Base-by-base conservation (phyloP, 2,888 invertebrate genomes). In the Cancer borealis region DNA sequence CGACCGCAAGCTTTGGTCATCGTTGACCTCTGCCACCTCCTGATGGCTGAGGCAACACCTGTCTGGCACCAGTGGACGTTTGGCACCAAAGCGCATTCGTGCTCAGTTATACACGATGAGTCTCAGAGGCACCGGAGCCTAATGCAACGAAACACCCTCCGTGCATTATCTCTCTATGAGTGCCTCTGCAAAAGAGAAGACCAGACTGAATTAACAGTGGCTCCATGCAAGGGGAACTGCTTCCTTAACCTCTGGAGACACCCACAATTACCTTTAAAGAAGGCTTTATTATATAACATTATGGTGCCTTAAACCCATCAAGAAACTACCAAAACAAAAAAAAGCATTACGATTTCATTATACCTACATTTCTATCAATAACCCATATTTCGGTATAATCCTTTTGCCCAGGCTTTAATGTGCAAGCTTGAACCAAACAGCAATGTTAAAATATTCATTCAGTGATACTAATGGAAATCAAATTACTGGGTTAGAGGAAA, bases 151-250 rank as follows among this genome's bases (percentile, higher is more conserved):
- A 94, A 94, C 94, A 94, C 93, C 95, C 94, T 95, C 94, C 95
- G 95, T 95, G 95, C 95, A 95, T 95, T 95, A 95, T 95, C 95
- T 94, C 95, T 92, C 92, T 92, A 93, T 95, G 91, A 95, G 95
- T 95, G 95, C 95, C 95, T 95, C 95, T 95, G 95, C 92, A 95
- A 95, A 95, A 95, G 94, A 95, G 93, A 95, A 95, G 94, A 95
- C 95, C 95, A 95, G 95, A 95, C 95, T 95, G 92, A 94, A 95
- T 95, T 95, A 95, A 93, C 92, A 95, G 95, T 95, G 95, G 95
- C 93, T 95, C 95, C 95, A 94, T 92, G 94, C 92, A 88, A 94
- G 92, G 94, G 94, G 94, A 94, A 94, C 92, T 92, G 91, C 94
- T 94, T 92, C 91, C 89, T 92, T 94, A 94, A 94, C 92, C 94